These are phyloP conservation scores for Leptarthrus brevirostris DNA, from an alignment of 2,888 invertebrate species.

Conservation along the genomic window DNA sequence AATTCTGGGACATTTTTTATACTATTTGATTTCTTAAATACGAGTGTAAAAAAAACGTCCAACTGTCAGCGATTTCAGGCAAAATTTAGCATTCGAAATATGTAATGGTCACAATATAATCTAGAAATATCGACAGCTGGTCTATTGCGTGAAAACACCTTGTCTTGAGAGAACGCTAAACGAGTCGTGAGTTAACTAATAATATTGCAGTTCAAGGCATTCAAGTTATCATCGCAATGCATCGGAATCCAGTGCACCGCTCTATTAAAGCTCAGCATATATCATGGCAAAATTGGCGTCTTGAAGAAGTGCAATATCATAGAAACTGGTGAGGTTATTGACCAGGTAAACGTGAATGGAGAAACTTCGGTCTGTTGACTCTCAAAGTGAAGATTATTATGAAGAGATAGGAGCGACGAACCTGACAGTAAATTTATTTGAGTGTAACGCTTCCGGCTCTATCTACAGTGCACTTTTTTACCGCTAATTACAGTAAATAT, in stretches of 20 bases:
- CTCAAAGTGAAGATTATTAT: no score
- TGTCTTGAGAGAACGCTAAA: slow-evolving; percentile 8
- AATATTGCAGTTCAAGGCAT: slow-evolving; percentile 16
- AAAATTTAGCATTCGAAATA: no score
- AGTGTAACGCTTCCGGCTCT: slow-evolving; percentile 10
- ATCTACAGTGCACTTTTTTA: no score
- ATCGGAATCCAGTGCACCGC: slow-evolving; percentile 5
- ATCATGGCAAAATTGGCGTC: background rate
- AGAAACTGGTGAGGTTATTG: slow-evolving; percentile 8
- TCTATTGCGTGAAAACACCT: slow-evolving; percentile 7
- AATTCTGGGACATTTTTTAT: no score
- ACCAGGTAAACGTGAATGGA: slow-evolving; percentile 24
- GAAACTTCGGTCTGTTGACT: no score
- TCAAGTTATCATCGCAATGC: slow-evolving; percentile 17
- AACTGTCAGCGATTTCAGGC: no score
- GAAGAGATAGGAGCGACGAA: no score
- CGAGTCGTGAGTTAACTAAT: slow-evolving; percentile 7
- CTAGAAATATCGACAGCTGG: slow-evolving; percentile 12
- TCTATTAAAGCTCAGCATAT: slow-evolving; percentile 4
- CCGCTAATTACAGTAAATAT: no score
- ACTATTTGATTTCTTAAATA: no score
- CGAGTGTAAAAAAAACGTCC: no score
- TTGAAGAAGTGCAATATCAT: slow-evolving; percentile 27
- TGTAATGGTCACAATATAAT: background rate
- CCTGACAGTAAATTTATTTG: no score